phyloP scores from a whole-genome alignment of 2,113 vertebrate species.

The Leptodactylus fuscus region DNA sequence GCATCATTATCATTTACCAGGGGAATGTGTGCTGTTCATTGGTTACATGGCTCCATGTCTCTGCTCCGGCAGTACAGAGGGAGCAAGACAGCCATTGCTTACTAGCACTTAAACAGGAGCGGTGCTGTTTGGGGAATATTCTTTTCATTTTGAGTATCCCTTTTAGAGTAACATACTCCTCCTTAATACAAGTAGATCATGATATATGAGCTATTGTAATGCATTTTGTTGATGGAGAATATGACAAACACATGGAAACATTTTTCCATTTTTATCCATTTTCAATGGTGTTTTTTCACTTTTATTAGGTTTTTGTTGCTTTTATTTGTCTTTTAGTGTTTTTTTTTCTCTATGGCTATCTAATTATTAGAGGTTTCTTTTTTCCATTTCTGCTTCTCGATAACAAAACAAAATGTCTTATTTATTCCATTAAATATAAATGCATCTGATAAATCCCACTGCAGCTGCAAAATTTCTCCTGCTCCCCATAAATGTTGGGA shows the following conservation, averaged over 20 bases:
- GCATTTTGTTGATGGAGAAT: too few species aligned
- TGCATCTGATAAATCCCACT: not conserved
- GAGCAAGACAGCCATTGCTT: not conserved
- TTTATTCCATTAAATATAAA: conserved; percentile 12
- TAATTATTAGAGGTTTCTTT: not conserved
- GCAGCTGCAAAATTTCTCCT: not conserved
- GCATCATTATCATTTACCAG: not conserved
- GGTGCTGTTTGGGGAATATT: too few species aligned
- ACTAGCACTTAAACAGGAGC: not conserved
- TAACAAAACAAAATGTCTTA: conserved; percentile 4
- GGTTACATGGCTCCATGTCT: not conserved
- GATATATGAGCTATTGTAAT: too few species aligned
- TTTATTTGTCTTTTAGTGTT: not conserved
- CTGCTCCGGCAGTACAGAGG: not conserved
- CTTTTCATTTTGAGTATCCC: too few species aligned
- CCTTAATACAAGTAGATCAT: too few species aligned
- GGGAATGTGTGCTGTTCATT: not conserved
- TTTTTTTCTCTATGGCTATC: not conserved
- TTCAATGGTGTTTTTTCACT: not conserved
- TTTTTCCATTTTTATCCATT: not conserved
- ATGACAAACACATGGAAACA: too few species aligned
- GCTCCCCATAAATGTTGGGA: not conserved
- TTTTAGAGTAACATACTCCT: too few species aligned
- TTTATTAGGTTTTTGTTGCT: not conserved
- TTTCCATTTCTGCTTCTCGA: not conserved